phyloP scores from a whole-genome alignment of 2,797 vertebrate genomes.

The Muscicapa striata region DNA sequence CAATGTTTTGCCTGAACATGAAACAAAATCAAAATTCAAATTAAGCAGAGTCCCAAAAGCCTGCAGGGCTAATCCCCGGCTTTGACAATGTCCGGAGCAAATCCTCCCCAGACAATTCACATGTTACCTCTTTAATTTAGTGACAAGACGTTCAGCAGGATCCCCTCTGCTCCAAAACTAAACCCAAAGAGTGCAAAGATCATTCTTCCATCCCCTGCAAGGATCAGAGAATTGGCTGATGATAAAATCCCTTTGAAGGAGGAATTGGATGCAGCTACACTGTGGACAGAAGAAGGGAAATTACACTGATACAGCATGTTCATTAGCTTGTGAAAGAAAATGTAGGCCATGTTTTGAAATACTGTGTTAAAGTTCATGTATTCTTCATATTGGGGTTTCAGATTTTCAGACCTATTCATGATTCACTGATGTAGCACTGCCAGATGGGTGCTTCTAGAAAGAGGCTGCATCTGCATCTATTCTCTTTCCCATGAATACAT shows the following conservation, averaged over 20 bases:
- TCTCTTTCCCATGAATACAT: not conserved
- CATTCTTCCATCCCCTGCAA: not conserved
- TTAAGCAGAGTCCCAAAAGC: not conserved
- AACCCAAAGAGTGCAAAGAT: not conserved
- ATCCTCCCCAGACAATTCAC: not conserved
- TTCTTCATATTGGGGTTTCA: not conserved
- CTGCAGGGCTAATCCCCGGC: not conserved
- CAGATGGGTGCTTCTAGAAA: not conserved
- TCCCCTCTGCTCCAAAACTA: not conserved
- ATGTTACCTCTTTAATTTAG: not conserved
- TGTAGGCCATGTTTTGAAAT: not conserved
- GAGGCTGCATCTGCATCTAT: not conserved
- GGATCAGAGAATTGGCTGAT: not conserved
- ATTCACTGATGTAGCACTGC: not conserved
- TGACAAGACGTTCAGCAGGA: not conserved
- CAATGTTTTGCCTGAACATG: not conserved
- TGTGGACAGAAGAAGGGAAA: not conserved
- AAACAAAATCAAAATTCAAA: constrained; percentile 27
- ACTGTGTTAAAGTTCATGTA: not conserved
- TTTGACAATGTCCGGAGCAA: not conserved
- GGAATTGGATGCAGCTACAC: not conserved
- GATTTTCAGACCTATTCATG: not conserved
- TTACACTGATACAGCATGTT: not conserved
- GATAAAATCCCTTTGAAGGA: not conserved
- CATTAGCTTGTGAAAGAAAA: not conserved